These are phyloP conservation scores for Cantharis lateralis DNA, from an alignment of 2,888 invertebrate genomes.

Conservation along the genomic window DNA sequence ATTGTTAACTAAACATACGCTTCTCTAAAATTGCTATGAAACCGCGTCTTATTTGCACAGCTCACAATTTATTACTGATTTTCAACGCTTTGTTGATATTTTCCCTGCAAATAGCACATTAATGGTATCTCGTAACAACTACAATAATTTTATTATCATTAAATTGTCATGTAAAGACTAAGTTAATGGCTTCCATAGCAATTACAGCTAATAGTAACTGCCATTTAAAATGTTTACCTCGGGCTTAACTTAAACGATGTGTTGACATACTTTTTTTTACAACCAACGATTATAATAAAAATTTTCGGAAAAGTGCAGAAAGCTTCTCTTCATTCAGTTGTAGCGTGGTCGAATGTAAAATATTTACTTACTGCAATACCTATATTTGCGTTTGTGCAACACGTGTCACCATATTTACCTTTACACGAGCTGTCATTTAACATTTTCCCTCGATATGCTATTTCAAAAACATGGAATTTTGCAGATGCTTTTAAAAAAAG, in stretches of 20 bases:
- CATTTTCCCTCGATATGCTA: not conserved
- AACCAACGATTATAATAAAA: not conserved
- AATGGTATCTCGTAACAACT: not conserved
- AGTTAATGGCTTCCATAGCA: not conserved
- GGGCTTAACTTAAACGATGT: not conserved
- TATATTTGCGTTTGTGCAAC: not conserved
- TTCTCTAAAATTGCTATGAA: slow-evolving; percentile 17
- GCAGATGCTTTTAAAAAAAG: not conserved
- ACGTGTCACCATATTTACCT: not conserved
- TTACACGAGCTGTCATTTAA: not conserved
- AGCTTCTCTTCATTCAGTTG: not conserved
- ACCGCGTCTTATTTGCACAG: slow-evolving; percentile 25
- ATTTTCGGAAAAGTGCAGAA: not conserved
- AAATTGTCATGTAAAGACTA: not conserved
- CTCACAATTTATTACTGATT: slow-evolving; percentile 11
- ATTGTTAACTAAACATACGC: slow-evolving; percentile 36
- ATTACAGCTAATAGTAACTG: not conserved
- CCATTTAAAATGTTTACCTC: not conserved
- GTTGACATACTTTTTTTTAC: not conserved
- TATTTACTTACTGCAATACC: not conserved
- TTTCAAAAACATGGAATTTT: not conserved
- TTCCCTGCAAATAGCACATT: slow-evolving; percentile 2
- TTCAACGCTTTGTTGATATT: slow-evolving; percentile 1
- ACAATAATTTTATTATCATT: not conserved
- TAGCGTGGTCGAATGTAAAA: not conserved